Base-by-base conservation (phyloP, 2,113 vertebrate genomes). In the Phoenicopterus ruber region DNA sequence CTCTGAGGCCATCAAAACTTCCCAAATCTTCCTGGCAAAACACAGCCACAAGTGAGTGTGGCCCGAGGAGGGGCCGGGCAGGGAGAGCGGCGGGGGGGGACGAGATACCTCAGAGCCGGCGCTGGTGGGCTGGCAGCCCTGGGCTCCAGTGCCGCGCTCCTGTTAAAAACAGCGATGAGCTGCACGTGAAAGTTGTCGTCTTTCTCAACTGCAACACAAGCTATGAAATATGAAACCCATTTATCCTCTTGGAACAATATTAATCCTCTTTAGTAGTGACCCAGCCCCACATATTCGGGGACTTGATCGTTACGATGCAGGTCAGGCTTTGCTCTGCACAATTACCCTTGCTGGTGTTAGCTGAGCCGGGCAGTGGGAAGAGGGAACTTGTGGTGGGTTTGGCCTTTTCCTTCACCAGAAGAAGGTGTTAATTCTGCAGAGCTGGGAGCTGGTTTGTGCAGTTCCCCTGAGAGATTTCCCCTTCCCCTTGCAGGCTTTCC, bases 11-110 rank as follows among this genome's bases (percentile, higher is more conserved):
- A 98, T 99, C 90, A 99, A 99, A 97, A 99, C 98, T 40, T 98
- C 99, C 20, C 98, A 99, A 86, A 99, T 98, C 94, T 99, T 99
- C 98, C 98, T 99, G 29, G 99, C 99, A 9, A 99, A 99, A 93
- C 99, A 99, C 91, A 98, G 99, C 94, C 98, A 98, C 99, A 99
- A 99, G 99, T 99, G 97, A 98, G 99, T 99, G 50, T 63, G 77
- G 17, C 29, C 25, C 3, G 4, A 38, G 46, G 19, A 47, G 7
- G 34, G 24, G 34, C 5, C 3, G 9, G 63, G 52, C 52, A 24
- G 32, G 52, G 81, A 34, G 12, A 44, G 40, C 15, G 3, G 34
- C 4, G 13, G 2, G 28, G 54, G 10, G 17, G 28, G 12, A n/a
- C 26, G 31, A 31, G 46, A 21, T 22, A 40, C 36, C 69, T 59